Percentiles rank a stretch among this genome's conserved stretches.
phyloP scores from a whole-genome alignment of 2,888 invertebrate species.

The Allacma fusca region DNA sequence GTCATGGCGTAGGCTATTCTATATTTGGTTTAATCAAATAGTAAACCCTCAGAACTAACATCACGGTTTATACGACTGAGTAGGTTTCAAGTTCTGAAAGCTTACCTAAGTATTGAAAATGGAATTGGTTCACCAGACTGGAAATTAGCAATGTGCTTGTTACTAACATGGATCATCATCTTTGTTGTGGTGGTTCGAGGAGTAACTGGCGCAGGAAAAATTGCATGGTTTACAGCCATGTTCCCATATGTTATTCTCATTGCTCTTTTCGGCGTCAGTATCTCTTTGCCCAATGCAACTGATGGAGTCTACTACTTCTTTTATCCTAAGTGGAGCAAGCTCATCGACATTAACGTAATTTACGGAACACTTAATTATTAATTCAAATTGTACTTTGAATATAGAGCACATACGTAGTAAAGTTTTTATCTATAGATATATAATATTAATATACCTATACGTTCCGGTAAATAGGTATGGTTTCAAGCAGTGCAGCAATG shows the following conservation, averaged over 20 bases:
- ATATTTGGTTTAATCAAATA: neutral
- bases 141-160: slow-evolving; percentile 49
- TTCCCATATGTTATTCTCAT: slow-evolving; percentile 84
- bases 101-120: slow-evolving; percentile 56
- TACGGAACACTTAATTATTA: neutral
- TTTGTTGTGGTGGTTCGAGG: slow-evolving; percentile 41
- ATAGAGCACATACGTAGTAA: no score
- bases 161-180: slow-evolving; percentile 46
- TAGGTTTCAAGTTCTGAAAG: slow-evolving; percentile 47
- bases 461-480: slow-evolving; percentile 71
- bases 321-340: slow-evolving; percentile 78
- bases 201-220: slow-evolving; percentile 66
- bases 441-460: neutral
- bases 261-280: slow-evolving; percentile 72
- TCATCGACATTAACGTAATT: slow-evolving; percentile 74
- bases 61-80: no score
- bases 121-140: slow-evolving; percentile 57
- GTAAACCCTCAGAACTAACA: no score
- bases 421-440: no score
- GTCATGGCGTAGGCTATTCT: neutral
- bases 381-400: neutral
- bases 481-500: slow-evolving; percentile 82
- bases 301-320: slow-evolving; percentile 81
- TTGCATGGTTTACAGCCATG: slow-evolving; percentile 81
- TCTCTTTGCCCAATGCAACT: slow-evolving; percentile 72